Percentiles rank a stretch among this genome's conserved stretches.
These are phyloP conservation scores for Coremacera marginata DNA, from an alignment of 2,888 invertebrate species.

Conservation along the genomic window DNA sequence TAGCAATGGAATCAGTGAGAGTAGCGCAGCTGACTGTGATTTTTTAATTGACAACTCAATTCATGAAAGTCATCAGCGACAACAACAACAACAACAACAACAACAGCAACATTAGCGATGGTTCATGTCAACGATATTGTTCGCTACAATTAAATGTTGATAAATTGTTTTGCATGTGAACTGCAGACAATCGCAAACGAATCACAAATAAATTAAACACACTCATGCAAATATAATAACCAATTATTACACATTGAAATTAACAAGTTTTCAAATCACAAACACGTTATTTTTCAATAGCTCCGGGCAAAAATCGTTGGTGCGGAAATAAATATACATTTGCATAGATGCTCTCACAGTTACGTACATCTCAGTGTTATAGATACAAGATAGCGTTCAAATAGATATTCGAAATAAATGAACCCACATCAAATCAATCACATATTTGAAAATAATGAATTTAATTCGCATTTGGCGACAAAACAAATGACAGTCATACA, in stretches of 20 bases:
- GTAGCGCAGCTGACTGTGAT: not conserved
- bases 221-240: not conserved
- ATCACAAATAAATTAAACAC: not conserved
- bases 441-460: slow-evolving; percentile 14
- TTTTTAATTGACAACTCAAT: slow-evolving; percentile 16
- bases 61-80: slow-evolving; percentile 10
- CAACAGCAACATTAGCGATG: not conserved
- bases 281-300: not conserved
- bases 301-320: no score
- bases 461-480: not conserved
- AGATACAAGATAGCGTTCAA: not conserved
- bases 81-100: not conserved
- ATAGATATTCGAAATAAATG: not conserved
- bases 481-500: not conserved
- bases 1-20: no score
- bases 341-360: not conserved
- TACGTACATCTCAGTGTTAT: not conserved
- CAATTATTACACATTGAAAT: not conserved
- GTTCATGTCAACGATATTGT: slow-evolving; percentile 4
- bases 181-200: not conserved
- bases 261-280: not conserved
- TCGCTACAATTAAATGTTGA: slow-evolving; percentile 13
- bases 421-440: slow-evolving; percentile 5
- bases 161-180: slow-evolving; percentile 1
- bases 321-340: not conserved